Evolutionary conservation across 2,888 invertebrate species (phyloP), one percentile per base, ranked within the genome.

Genomic region (Microchrysa polita): DNA sequence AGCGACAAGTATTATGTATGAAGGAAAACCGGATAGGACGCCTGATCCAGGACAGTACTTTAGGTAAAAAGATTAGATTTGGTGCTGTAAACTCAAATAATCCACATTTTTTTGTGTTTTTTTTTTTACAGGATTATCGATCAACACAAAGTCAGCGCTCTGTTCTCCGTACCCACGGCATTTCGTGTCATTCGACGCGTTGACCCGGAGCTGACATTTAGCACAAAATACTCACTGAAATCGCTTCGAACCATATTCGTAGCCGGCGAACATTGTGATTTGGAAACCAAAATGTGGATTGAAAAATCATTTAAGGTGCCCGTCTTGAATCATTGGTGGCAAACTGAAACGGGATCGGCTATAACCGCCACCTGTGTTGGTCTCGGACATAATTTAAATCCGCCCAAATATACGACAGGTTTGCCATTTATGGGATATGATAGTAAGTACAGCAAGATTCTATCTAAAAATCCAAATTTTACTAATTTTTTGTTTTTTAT

Each of bases 251-350:
- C 88, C 1, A 88, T 96, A 72, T 95, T 94, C 82, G 91, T 95
- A 5, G 95, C 95, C 60, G 97, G 97, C 0, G 97, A 97, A 82
- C 95, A 96, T 81, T 95, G 96, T 81, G 97, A 97, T 82, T 90
- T 92, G 78, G 96, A 96, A 80, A 95, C 97, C 0, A 92, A 94
- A 86, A 80, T 85, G 7, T 94, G 94, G 94, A 90, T 91, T 5
- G 89, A 90, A 80, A 87, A 87, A 74, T 86, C 86, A 7, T 92
- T 94, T 80, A 87, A 90, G 73, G 91, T 91, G 9, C 93, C 94
- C 0, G 88, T 95, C 2, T 83, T 96, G 71, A 97, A 97, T 83
- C 94, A 97, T 83, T 97, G 96, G 96, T 97, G 97, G 97, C 97
- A 97, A 86, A 97, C 97, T 1, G 97, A 97, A 85, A 93, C 95